These are phyloP conservation scores for Euura saliciscinereae DNA, from an alignment of 1,140 invertebrate genomes.

Conservation along the genomic window DNA sequence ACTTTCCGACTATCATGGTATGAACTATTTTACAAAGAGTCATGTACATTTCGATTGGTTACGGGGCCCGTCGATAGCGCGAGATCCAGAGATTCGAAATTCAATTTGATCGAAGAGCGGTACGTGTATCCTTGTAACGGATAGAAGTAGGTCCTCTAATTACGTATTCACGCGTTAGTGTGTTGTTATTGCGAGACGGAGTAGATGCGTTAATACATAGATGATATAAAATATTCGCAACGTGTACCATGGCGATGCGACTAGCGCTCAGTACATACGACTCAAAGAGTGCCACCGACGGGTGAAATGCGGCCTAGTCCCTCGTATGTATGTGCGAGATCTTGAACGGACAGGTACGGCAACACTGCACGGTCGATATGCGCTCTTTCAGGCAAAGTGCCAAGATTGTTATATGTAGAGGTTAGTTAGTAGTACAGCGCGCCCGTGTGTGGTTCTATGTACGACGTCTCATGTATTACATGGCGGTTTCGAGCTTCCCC, in stretches of 20 bases:
- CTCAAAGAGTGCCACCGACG: constrained; percentile 41
- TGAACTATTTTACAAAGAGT: too few species aligned
- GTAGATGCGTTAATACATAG: too few species aligned
- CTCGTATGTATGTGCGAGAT: constrained; percentile 34
- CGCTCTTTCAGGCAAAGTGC: constrained; percentile 60
- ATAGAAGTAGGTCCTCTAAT: too few species aligned
- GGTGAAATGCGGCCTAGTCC: too few species aligned
- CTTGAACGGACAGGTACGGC: constrained; percentile 46
- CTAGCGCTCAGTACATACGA: constrained; percentile 41
- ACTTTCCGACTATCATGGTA: too few species aligned
- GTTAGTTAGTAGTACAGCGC: constrained; percentile 28
- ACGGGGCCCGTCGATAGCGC: background rate
- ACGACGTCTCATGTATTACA: constrained; percentile 22
- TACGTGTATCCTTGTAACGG: too few species aligned
- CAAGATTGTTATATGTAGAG: constrained; percentile 58
- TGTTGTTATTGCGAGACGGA: too few species aligned
- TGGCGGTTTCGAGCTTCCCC: constrained; percentile 48
- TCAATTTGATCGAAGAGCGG: too few species aligned
- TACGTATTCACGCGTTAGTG: too few species aligned
- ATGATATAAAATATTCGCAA: constrained; percentile 23
- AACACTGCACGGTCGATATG: constrained; percentile 61
- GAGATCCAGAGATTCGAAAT: background rate
- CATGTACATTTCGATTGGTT: too few species aligned
- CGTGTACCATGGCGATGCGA: constrained; percentile 40
- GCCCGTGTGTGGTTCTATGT: too few species aligned